phyloP scores from a whole-genome alignment of 64 coral and sea anemone genomes.

The Pocillopora verrucosa region DNA sequence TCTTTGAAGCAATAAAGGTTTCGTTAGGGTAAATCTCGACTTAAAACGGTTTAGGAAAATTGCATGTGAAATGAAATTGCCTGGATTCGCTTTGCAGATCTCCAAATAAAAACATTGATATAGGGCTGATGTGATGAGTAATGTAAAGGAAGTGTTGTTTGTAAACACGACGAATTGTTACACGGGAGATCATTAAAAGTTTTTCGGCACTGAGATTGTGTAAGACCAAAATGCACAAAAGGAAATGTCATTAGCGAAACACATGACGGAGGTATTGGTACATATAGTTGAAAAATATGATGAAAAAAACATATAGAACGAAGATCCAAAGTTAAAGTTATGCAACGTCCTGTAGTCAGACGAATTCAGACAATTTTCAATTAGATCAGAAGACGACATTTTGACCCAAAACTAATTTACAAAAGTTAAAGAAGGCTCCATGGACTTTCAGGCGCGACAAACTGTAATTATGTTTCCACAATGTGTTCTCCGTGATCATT shows the following conservation, averaged over 20 bases:
- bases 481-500: too few species aligned
- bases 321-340: background rate
- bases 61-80: background rate
- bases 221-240: background rate
- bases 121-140: background rate
- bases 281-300: background rate
- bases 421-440: too few species aligned
- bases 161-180: conserved; percentile 1
- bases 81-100: background rate
- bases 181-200: conserved; percentile 26
- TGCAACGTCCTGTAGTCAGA: too few species aligned
- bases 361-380: too few species aligned
- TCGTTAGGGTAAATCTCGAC: too few species aligned
- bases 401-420: too few species aligned
- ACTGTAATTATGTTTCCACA: too few species aligned
- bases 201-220: background rate
- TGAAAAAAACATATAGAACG: background rate
- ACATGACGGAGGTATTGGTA: background rate
- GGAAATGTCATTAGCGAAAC: background rate
- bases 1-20: background rate
- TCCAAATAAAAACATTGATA: background rate
- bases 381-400: too few species aligned
- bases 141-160: conserved; percentile 21
- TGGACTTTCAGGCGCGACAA: too few species aligned
- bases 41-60: background rate